These are phyloP conservation scores for Yoshiicerus persimilis DNA, from an alignment of 1,140 invertebrate species.

Conservation along the genomic window DNA sequence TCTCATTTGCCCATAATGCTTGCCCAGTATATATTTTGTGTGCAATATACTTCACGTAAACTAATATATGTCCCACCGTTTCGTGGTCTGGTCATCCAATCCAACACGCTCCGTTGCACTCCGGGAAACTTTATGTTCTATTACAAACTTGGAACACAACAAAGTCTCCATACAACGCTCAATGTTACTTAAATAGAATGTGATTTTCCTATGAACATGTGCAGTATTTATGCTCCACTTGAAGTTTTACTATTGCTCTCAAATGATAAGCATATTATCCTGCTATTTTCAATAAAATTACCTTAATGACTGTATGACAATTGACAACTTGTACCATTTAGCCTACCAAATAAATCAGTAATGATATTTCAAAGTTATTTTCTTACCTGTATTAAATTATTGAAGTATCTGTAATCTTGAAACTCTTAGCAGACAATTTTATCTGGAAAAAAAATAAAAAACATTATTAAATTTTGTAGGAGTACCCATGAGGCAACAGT, in stretches of 20 bases:
- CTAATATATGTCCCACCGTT: no score
- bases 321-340: no score
- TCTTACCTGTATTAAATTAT: not conserved
- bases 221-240: no score
- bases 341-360: no score
- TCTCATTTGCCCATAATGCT: not conserved
- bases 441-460: not conserved
- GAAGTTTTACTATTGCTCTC: no score
- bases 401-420: not conserved
- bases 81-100: not conserved
- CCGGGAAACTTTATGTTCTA: not conserved
- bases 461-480: not conserved
- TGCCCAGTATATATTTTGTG: not conserved
- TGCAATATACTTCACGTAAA: not conserved
- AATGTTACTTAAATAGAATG: no score
- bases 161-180: not conserved
- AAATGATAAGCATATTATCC: no score
- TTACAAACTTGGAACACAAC: no score
- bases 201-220: no score
- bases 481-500: no score
- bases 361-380: not conserved
- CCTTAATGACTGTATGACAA: no score
- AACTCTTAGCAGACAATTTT: not conserved
- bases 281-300: no score
- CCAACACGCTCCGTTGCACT: not conserved